A percentile compares a stretch with the other conserved stretches of the same genome.
Conservation (phyloP, 2,888 invertebrate genomes). For the Azorinus chamasolen region DNA sequence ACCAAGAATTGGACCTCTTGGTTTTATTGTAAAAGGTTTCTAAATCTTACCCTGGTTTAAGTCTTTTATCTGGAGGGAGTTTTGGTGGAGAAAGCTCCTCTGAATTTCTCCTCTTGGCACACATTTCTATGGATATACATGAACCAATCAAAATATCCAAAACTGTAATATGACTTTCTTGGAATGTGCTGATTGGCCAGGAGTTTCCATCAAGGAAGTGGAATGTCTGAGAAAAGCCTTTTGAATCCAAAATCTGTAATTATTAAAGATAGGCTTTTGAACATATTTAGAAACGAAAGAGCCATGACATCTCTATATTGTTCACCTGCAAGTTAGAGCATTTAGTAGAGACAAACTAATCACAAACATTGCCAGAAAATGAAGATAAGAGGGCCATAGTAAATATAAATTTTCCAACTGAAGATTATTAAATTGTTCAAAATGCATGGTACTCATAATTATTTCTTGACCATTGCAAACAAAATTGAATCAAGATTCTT, state of each 20-base stretch:
- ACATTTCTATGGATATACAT: slow-evolving; percentile 57
- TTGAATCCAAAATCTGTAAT: slow-evolving; percentile 41
- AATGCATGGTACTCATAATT: too few species aligned
- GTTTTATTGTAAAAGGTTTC: too few species aligned
- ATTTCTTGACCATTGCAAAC: neutral
- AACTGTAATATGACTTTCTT: slow-evolving; percentile 78
- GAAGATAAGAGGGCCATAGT: too few species aligned
- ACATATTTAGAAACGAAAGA: neutral
- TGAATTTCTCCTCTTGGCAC: slow-evolving; percentile 19
- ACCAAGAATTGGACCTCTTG: too few species aligned
- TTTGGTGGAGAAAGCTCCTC: slow-evolving; percentile 25
- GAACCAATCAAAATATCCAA: slow-evolving; percentile 76
- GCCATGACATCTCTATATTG: too few species aligned
- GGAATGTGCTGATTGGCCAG: slow-evolving; percentile 81
- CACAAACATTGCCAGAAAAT: too few species aligned
- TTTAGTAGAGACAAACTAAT: neutral
- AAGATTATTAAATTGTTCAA: too few species aligned
- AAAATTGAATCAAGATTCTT: neutral
- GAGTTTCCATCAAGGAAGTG: slow-evolving; percentile 80
- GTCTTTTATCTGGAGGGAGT: slow-evolving; percentile 59
- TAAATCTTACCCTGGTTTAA: too few species aligned
- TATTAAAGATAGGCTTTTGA: neutral
- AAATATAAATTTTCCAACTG: neutral
- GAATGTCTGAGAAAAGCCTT: slow-evolving; percentile 18
- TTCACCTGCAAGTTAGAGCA: too few species aligned